Evolutionary conservation across 2,888 invertebrate genomes (phyloP).

Genomic region (Drosophila yooni): DNA sequence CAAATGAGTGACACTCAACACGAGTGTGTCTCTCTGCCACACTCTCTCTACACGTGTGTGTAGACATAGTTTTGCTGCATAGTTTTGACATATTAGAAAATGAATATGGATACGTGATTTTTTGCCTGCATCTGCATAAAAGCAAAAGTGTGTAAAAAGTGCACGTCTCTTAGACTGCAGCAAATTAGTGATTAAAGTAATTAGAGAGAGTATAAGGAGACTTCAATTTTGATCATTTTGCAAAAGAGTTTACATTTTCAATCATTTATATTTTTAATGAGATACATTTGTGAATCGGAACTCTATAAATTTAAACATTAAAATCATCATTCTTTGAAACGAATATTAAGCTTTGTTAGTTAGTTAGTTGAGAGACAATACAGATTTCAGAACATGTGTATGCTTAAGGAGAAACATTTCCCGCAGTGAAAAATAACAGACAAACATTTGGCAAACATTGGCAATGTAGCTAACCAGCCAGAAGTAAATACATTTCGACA

Average conservation of each 20-base stretch:
- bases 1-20: constrained; percentile 47
- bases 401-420: background rate
- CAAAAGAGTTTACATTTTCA: too few relatives aligned
- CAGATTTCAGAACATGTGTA: background rate
- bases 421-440: background rate
- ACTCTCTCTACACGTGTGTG: background rate
- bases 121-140: background rate
- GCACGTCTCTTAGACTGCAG: too few relatives aligned
- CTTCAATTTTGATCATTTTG: background rate
- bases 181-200: background rate
- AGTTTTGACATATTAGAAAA: background rate
- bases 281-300: background rate
- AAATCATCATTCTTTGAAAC: background rate
- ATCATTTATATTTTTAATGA: accelerated
- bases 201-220: too few relatives aligned
- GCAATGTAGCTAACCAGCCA: background rate
- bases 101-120: background rate
- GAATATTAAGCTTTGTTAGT: too few relatives aligned
- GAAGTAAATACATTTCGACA: background rate
- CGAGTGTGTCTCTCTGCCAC: constrained; percentile 8
- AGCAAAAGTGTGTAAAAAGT: background rate
- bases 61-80: too few relatives aligned
- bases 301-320: background rate
- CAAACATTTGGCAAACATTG: background rate
- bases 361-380: background rate